phyloP scores from a whole-genome alignment of 2,888 invertebrate species.

The Loripinus fragilis region DNA sequence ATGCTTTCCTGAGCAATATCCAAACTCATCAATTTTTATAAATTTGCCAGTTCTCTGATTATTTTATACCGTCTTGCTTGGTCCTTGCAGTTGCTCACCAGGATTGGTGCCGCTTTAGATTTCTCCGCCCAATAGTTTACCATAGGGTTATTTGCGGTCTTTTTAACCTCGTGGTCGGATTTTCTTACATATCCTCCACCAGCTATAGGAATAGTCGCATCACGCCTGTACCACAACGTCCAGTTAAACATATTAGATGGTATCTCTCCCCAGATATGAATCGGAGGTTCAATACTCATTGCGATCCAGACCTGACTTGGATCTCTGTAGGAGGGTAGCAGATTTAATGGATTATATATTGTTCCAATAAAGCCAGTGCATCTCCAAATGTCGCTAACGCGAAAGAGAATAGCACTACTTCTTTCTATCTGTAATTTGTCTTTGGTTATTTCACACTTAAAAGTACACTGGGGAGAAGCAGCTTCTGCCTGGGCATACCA shows the following conservation, averaged over 20 bases:
- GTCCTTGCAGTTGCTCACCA: constrained; percentile 58
- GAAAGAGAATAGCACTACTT: constrained; percentile 70
- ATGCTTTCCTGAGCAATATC: constrained; percentile 38
- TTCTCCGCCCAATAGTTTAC: constrained; percentile 33
- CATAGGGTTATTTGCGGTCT: neutral
- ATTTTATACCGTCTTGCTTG: constrained; percentile 50
- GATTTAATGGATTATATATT: constrained; percentile 9
- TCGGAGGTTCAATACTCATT: constrained; percentile 66
- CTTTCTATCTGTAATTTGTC: constrained; percentile 52
- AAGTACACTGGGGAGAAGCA: constrained; percentile 10
- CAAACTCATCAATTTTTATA: constrained; percentile 48
- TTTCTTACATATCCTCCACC: constrained; percentile 53
- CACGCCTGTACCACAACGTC: constrained; percentile 69
- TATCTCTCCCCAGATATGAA: constrained; percentile 58
- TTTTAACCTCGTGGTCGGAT: constrained; percentile 34
- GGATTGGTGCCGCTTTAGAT: constrained; percentile 44
- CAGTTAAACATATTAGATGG: constrained; percentile 67
- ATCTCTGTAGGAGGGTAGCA: constrained; percentile 55
- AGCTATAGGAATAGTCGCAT: constrained; percentile 66
- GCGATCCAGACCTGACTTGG: constrained; percentile 70
- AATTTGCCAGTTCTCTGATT: constrained; percentile 51
- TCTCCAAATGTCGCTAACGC: constrained; percentile 64
- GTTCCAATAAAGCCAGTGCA: constrained; percentile 14
- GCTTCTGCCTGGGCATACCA: constrained; percentile 32
- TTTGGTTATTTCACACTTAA: constrained; percentile 46